Evolutionary conservation across 2,888 invertebrate species (phyloP).

Genomic region (Sylvicola cinctus): DNA sequence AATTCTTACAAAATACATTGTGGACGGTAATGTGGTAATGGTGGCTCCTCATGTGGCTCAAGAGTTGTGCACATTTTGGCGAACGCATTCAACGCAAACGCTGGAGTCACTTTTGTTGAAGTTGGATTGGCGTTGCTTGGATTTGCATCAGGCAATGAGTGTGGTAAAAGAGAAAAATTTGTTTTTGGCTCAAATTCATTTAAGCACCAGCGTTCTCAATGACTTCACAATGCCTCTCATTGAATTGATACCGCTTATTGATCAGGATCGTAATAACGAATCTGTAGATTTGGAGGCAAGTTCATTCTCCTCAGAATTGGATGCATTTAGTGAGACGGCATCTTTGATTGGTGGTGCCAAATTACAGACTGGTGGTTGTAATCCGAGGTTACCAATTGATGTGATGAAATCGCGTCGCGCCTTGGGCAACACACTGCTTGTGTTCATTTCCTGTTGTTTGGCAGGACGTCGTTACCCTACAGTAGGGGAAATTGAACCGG

Average conservation of each 20-base stretch:
- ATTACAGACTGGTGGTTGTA: constrained; percentile 23
- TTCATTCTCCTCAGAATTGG: no score
- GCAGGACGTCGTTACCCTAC: constrained; percentile 73
- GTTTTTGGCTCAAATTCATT: constrained; percentile 34
- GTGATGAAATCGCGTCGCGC: no score
- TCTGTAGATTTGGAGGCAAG: no score
- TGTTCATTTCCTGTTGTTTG: constrained; percentile 70
- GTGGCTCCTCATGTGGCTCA: constrained; percentile 52
- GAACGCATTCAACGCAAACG: constrained; percentile 34
- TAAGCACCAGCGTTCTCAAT: constrained; percentile 53
- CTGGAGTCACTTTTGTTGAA: constrained; percentile 51
- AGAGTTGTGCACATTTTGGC: constrained; percentile 46
- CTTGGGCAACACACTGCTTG: constrained; percentile 64
- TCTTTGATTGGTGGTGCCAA: no score
- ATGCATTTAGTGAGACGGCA: no score
- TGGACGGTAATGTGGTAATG: constrained; percentile 34
- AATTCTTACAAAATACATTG: constrained; percentile 47
- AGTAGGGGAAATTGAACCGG: constrained; percentile 45
- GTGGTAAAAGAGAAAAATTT: constrained; percentile 19
- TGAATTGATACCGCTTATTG: constrained; percentile 36
- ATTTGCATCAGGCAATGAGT: constrained; percentile 44
- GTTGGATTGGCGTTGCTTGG: constrained; percentile 50
- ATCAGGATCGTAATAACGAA: no score
- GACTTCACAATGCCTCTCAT: constrained; percentile 57
- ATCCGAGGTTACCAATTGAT: no score